Conservation (phyloP, 2,113 vertebrate species). For the Leuciscus idus region DNA sequence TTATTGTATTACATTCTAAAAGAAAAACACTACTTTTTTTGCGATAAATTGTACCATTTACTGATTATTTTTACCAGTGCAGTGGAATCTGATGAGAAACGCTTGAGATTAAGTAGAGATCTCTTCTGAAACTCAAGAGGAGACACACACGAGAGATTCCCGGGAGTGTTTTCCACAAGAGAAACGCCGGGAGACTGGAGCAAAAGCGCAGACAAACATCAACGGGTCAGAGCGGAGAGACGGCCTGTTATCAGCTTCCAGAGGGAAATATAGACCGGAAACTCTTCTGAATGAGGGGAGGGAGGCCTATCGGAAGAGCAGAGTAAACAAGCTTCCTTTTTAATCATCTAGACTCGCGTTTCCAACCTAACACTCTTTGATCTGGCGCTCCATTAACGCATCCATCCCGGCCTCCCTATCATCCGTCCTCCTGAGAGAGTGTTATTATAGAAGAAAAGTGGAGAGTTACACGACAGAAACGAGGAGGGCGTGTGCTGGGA, state of each 20-base stretch:
- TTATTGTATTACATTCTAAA: not conserved
- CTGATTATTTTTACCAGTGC: not conserved
- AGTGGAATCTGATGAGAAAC: not conserved
- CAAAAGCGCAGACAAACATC: constrained; percentile 36
- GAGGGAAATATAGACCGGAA: constrained; percentile 77
- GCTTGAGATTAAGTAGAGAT: not conserved
- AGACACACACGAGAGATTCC: not conserved
- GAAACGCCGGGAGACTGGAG: not conserved
- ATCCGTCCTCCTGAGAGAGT: constrained; percentile 52
- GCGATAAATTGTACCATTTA: not conserved
- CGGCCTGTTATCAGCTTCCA: constrained; percentile 76
- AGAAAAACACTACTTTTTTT: not conserved
- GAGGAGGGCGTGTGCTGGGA: not conserved
- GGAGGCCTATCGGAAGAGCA: constrained; percentile 76
- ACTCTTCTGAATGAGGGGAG: constrained; percentile 69
- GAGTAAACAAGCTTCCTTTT: constrained; percentile 79
- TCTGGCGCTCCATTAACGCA: constrained; percentile 64
- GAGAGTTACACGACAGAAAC: constrained; percentile 28
- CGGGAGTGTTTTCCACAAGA: not conserved
- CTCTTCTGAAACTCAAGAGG: not conserved
- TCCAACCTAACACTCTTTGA: constrained; percentile 76
- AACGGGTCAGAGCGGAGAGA: constrained; percentile 55
- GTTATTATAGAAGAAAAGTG: constrained; percentile 21
- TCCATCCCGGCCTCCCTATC: constrained; percentile 63
- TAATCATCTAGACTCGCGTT: constrained; percentile 82